Conservation (phyloP, 2,797 vertebrate genomes). For the Gallinago solitaria region DNA sequence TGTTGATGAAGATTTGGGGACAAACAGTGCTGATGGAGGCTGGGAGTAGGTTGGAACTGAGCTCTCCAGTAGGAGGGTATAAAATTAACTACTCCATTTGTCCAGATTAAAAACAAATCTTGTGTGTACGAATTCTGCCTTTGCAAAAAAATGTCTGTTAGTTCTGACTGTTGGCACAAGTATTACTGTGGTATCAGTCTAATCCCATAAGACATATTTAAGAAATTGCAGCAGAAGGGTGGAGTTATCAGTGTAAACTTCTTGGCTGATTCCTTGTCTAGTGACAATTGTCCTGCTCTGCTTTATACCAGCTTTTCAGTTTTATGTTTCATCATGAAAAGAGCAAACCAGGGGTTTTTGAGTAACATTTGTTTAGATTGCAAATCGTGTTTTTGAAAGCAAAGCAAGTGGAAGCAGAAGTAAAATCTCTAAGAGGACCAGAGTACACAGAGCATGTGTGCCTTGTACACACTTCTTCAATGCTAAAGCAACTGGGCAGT, state of each 20-base stretch:
- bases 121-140: not conserved
- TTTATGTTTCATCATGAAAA: not conserved
- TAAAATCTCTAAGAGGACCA: not conserved
- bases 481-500: not conserved
- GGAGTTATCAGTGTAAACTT: constrained; percentile 1
- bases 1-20: not conserved
- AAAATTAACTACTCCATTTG: constrained; percentile 22
- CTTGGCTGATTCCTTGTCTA: not conserved
- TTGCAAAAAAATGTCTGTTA: not conserved
- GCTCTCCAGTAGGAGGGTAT: not conserved
- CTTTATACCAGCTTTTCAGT: not conserved
- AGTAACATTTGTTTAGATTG: not conserved
- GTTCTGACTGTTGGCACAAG: constrained; percentile 7
- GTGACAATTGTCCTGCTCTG: not conserved
- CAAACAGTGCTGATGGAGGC: not conserved
- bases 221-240: constrained; percentile 33
- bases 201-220: not conserved
- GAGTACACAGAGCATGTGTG: not conserved
- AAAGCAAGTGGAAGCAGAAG: not conserved
- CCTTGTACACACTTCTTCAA: not conserved
- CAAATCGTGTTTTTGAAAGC: not conserved
- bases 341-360: not conserved
- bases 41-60: not conserved
- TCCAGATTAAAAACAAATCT: constrained; percentile 11
- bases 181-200: not conserved